Percentiles rank a stretch among this genome's conserved stretches.
These are phyloP conservation scores for Sphenodon punctatus DNA, from an alignment of 2,797 vertebrate genomes.

Conservation along the genomic window DNA sequence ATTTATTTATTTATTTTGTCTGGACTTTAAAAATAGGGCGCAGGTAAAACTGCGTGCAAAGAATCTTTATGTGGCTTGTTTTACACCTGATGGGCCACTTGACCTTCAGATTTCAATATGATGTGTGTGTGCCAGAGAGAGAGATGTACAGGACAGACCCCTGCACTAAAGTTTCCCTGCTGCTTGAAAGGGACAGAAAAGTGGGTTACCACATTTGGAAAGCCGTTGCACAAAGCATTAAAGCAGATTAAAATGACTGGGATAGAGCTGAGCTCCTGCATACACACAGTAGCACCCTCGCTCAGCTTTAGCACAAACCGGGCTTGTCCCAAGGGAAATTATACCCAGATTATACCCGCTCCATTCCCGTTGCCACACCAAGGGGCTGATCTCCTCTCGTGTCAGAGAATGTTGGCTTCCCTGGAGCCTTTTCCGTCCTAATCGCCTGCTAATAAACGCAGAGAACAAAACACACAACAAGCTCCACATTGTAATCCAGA, in stretches of 20 bases:
- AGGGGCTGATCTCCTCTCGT: not conserved
- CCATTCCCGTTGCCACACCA: not conserved
- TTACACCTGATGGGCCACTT: too few species aligned
- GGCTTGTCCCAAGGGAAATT: slow-evolving; percentile 32
- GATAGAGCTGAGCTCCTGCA: not conserved
- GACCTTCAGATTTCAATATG: too few species aligned
- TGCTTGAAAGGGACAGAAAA: too few species aligned
- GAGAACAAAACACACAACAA: slow-evolving; percentile 17
- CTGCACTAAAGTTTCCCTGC: too few species aligned
- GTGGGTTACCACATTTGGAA: too few species aligned
- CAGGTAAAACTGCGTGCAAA: not conserved
- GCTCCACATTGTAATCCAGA: not conserved
- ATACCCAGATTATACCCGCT: slow-evolving; percentile 13
- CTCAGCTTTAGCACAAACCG: slow-evolving; percentile 28
- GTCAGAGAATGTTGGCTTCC: slow-evolving; percentile 16
- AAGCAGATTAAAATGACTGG: slow-evolving; percentile 34
- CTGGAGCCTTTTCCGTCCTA: not conserved
- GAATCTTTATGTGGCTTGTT: too few species aligned
- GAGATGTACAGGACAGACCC: too few species aligned
- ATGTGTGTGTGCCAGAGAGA: too few species aligned
- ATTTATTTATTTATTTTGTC: too few species aligned
- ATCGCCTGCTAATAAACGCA: slow-evolving; percentile 40
- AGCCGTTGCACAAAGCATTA: not conserved
- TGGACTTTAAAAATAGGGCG: not conserved
- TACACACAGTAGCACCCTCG: not conserved